Evolutionary conservation across 37 sponge, comb jelly and placozoan species (phyloP).

Genomic region (Beroe ovata): DNA sequence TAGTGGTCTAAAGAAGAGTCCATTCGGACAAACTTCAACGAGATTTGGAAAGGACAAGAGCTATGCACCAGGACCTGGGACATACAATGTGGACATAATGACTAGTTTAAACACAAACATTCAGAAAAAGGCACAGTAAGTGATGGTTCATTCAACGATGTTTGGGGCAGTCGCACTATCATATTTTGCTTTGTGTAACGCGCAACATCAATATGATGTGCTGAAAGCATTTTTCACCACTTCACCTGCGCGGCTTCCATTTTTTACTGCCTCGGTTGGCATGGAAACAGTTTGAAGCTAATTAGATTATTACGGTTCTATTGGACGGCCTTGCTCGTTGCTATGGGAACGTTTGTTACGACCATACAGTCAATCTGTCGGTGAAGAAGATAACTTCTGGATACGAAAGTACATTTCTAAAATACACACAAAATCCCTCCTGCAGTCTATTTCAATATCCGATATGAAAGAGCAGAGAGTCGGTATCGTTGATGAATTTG

Average conservation of each 20-base stretch:
- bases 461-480: too few species aligned
- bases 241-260: not conserved
- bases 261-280: not conserved
- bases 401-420: too few species aligned
- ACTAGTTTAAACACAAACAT: constrained; percentile 76
- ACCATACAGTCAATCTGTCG: not conserved
- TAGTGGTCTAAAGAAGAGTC: constrained; percentile 77
- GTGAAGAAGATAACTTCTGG: too few species aligned
- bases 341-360: not conserved
- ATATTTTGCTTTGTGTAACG: not conserved
- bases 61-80: constrained; percentile 79
- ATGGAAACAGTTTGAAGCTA: constrained; percentile 4
- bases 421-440: too few species aligned
- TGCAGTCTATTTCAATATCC: too few species aligned
- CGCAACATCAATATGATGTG: not conserved
- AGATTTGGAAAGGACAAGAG: constrained; percentile 72
- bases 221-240: not conserved
- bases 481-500: too few species aligned
- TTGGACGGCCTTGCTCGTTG: not conserved
- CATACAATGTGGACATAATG: constrained; percentile 77
- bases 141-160: not conserved
- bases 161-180: not conserved
- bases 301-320: not conserved
- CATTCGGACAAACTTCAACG: constrained; percentile 90
- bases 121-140: constrained; percentile 76